Evolutionary conservation across 2,888 invertebrate species (phyloP).

Genomic region (Argyra leucocephala): DNA sequence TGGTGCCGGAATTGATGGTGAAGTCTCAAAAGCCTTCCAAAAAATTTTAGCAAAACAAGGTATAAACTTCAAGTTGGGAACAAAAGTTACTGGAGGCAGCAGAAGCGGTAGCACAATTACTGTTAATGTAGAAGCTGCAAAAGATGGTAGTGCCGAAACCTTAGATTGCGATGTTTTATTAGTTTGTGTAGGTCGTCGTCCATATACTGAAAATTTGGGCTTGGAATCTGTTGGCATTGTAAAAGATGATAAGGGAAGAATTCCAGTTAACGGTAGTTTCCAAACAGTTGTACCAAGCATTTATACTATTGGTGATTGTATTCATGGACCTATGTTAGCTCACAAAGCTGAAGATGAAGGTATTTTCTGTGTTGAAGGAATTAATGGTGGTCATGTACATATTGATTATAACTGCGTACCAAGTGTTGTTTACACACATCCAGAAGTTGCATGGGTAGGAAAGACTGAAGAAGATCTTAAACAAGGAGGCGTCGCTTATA

Average conservation of each 20-base stretch:
- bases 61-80: conserved; percentile 82
- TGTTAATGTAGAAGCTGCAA: conserved; percentile 73
- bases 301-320: conserved; percentile 96
- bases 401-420: conserved; percentile 99
- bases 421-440: conserved; percentile 98
- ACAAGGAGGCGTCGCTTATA: conserved; percentile 85
- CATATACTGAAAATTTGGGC: conserved; percentile 84
- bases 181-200: conserved; percentile 90
- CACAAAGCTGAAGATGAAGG: conserved; percentile 99
- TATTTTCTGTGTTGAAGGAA: conserved; percentile 88
- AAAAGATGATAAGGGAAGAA: conserved; percentile 83
- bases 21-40: conserved; percentile 88
- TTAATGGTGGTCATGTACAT: conserved; percentile 82
- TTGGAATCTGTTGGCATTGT: conserved; percentile 88
- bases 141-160: conserved; percentile 69
- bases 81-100: conserved; percentile 79
- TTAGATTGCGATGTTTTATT: conserved; percentile 81
- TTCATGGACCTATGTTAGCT: conserved; percentile 98
- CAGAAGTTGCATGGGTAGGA: conserved; percentile 99
- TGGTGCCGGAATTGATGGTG: conserved; percentile 90
- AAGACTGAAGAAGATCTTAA: conserved; percentile 91
- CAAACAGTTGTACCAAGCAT: conserved; percentile 92
- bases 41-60: conserved; percentile 87
- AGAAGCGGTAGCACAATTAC: conserved; percentile 61
- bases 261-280: conserved; percentile 91